Percentiles rank a stretch among this genome's conserved stretches.
Conservation (phyloP, 1,140 invertebrate genomes). For the Melipona quadrifasciata region DNA sequence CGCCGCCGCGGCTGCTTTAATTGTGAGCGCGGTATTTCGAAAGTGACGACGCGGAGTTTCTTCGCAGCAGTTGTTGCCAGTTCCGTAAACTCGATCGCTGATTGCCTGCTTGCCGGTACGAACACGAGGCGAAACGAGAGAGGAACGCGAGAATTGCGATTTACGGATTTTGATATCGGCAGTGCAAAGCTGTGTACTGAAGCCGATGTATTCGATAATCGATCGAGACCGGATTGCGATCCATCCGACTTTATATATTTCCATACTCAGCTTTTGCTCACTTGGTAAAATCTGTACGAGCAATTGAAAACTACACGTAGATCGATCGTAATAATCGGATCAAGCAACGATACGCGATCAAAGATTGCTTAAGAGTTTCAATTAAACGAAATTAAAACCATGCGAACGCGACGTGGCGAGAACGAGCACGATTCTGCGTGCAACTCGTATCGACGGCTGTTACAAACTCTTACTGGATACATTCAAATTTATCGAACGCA, state of each 20-base stretch:
- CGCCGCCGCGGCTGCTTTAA: background rate
- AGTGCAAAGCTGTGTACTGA: too few species aligned
- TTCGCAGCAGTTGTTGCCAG: background rate
- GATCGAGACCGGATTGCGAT: too few species aligned
- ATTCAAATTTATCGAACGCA: background rate
- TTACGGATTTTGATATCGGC: too few species aligned
- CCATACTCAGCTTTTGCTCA: too few species aligned
- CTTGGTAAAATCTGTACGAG: background rate
- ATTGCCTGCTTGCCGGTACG: too few species aligned
- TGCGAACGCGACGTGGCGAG: background rate
- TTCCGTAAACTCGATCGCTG: background rate
- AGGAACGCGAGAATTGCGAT: too few species aligned
- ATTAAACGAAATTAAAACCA: background rate
- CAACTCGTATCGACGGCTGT: conserved; percentile 2
- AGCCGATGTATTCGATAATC: too few species aligned
- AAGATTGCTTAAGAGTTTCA: conserved; percentile 27
- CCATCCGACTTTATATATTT: too few species aligned
- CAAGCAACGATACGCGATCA: background rate
- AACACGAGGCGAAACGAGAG: too few species aligned
- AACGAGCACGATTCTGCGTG: background rate
- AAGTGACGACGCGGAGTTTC: conserved; percentile 31
- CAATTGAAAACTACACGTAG: background rate
- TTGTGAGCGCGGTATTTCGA: conserved; percentile 23
- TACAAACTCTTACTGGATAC: background rate
- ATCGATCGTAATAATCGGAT: background rate